Conservation (phyloP, 35 echinoderm and acorn worm species). For the Patiria miniata region DNA sequence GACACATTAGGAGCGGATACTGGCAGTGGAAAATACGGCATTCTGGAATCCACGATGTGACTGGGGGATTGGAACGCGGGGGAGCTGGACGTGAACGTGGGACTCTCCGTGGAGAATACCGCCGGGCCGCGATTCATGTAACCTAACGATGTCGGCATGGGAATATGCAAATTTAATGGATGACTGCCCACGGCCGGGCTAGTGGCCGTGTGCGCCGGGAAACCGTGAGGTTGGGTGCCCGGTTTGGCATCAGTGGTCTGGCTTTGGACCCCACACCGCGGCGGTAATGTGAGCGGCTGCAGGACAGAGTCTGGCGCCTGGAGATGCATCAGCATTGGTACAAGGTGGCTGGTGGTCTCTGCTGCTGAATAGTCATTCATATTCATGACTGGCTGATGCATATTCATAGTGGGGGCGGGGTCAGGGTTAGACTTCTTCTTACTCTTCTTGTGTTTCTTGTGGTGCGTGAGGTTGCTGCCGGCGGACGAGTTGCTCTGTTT, state of each 20-base stretch:
- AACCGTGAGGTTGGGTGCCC: background rate
- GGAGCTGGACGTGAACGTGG: background rate
- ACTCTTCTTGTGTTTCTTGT: constrained; percentile 26
- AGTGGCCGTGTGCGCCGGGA: constrained; percentile 2
- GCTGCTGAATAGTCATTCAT: constrained; percentile 18
- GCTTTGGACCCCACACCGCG: background rate
- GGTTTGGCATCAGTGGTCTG: constrained; percentile 19
- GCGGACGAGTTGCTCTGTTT: constrained; percentile 2
- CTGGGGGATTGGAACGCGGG: background rate
- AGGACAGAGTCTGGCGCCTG: constrained; percentile 10
- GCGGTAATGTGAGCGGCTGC: background rate
- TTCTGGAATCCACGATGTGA: constrained; percentile 19
- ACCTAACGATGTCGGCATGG: background rate
- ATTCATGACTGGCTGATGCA: background rate
- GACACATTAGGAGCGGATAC: constrained; percentile 10
- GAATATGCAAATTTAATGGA: constrained; percentile 9
- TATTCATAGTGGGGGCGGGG: constrained; percentile 6
- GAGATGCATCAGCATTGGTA: constrained; percentile 22
- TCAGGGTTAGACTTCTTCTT: constrained; percentile 10
- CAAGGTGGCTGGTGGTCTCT: constrained; percentile 1
- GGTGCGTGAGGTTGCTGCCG: background rate
- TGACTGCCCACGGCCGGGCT: background rate
- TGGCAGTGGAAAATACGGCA: constrained; percentile 16
- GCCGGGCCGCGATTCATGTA: constrained; percentile 8
- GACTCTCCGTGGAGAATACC: constrained; percentile 1